Percentiles rank a stretch among this genome's conserved stretches.
phyloP scores from a whole-genome alignment of 2,888 invertebrate genomes.

The Trissonchulus latispiculum region DNA sequence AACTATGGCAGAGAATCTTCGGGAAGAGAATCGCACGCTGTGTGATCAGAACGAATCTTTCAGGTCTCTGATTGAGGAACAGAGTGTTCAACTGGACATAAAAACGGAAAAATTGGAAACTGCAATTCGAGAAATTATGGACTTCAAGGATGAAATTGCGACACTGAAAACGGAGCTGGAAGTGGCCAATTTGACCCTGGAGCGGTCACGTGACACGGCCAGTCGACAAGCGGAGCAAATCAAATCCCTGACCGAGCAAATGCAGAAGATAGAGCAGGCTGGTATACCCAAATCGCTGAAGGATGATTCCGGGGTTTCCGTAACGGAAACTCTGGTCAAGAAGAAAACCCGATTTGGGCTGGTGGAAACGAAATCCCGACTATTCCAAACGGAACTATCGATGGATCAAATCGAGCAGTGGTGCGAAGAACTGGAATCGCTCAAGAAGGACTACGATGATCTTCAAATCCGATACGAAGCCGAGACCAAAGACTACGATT shows the following conservation, averaged over 20 bases:
- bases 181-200: constrained; percentile 3
- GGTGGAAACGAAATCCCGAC: not conserved
- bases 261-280: not conserved
- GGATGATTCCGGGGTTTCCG: not conserved
- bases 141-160: not conserved
- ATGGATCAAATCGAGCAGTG: not conserved
- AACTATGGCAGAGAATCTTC: not conserved
- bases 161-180: constrained; percentile 13
- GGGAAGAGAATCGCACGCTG: not conserved
- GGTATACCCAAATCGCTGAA: not conserved
- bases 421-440: constrained; percentile 3
- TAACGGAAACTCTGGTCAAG: not conserved
- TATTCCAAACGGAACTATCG: constrained; percentile 12
- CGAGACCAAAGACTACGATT: constrained; percentile 17
- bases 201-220: not conserved
- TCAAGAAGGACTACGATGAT: not conserved
- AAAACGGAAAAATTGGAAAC: constrained; percentile 11
- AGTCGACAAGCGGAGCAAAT: not conserved
- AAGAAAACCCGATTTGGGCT: constrained; percentile 15
- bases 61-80: not conserved
- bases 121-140: not conserved
- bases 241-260: not conserved
- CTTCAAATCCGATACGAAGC: not conserved
- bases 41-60: not conserved
- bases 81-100: not conserved